Base-by-base conservation (phyloP, 2,113 vertebrate species). In the Micromys minutus region DNA sequence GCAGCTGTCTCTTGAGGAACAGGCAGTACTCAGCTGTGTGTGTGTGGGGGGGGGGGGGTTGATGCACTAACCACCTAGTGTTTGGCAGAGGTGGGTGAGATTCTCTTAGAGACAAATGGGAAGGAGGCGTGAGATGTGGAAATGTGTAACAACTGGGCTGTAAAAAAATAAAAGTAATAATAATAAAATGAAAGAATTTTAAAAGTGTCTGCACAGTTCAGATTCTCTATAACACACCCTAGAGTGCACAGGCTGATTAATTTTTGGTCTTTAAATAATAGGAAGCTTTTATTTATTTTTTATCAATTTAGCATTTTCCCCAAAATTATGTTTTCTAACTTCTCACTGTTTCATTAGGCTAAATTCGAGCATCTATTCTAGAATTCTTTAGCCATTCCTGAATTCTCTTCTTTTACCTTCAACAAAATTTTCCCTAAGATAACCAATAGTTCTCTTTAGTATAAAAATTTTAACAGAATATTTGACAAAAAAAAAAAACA, bases 251-350 rank as follows among this genome's bases (percentile, higher is more conserved):
- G 61, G n/a, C n/a, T 75, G 71, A 67, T 63, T 76, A 91, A 52
- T 79, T 57, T 17, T 22, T 91, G 63, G n/a, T 19, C n/a, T 75
- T 76, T 26, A 9, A 22, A 1, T 61, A 85, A 84, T 21, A 63
- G 57, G 91, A 95, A 89, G 17, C 47, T 45, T 81, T 9, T 13
- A 52, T 88, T 95, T 79, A n/a, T 89, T 84, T 93, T 67, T 74
- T 92, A 94, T 75, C 75, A 50, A n/a, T 59, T 93, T 76, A 75
- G 47, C 55, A 81, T 55, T 96, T 96, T 81, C 22, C 12, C 94
- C 67, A 83, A 90, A 90, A 96, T 77, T 72, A 57, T 84, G 93
- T 65, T 29, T 85, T 95, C 67, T 93, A 94, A 80, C 15, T 87
- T 72, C 67, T 79, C 79, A 67, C 47, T 93, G 45, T 81, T 80